Evolutionary conservation across 2,113 vertebrate genomes (phyloP).

Genomic region (Steatornis caripensis): DNA sequence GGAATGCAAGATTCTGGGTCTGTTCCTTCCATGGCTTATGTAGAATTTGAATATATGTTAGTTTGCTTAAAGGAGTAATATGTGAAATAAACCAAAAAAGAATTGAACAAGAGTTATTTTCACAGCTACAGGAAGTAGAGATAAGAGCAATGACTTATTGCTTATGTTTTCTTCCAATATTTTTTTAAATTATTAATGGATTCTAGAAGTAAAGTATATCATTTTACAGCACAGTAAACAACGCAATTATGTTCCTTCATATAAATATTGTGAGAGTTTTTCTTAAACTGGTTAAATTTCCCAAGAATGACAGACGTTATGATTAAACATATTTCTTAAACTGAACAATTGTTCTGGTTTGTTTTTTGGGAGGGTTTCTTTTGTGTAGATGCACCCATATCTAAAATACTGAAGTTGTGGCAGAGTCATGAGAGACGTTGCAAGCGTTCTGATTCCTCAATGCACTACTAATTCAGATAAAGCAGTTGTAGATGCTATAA

Average conservation of each 20-base stretch:
- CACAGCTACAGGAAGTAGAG: neutral
- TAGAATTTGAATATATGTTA: neutral
- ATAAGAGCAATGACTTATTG: neutral
- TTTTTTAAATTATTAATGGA: neutral
- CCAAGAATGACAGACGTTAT: neutral
- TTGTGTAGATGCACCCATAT: neutral
- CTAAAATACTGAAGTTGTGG: neutral
- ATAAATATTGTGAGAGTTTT: neutral
- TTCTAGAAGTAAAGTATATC: neutral
- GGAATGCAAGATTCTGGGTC: neutral
- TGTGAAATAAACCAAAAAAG: neutral
- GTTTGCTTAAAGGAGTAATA: neutral
- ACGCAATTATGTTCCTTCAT: neutral
- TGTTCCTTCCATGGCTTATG: neutral
- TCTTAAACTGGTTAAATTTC: neutral
- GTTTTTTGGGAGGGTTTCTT: neutral
- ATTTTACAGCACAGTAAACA: neutral
- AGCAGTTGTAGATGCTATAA: neutral
- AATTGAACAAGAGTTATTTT: neutral
- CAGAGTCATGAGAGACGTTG: neutral
- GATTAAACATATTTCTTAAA: neutral
- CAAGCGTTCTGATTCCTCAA: neutral
- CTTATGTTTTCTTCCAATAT: neutral
- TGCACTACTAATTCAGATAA: neutral
- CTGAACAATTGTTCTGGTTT: accelerated